Evolutionary conservation across 2,888 invertebrate genomes (phyloP), one percentile per base, ranked within the genome.

Genomic region (Lasius fuliginosus): DNA sequence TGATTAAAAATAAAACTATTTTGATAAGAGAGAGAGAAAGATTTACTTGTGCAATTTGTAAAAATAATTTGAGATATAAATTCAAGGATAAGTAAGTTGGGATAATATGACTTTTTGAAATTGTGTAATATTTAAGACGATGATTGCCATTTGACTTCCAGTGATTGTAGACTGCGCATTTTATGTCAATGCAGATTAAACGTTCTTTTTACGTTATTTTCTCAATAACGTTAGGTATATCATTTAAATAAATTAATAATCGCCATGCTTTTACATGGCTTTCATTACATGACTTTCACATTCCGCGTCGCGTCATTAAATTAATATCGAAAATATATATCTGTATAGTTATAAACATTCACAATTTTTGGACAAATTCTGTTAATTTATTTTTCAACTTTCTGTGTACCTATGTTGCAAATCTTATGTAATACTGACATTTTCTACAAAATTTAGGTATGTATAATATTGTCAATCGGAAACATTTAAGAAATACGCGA

Each of bases 41-140:
- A 84, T 85, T 90, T 86, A 85, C 77, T 90, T 85, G 85, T 88
- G 89, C 87, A 89, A 90, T 86, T 90, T 82, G 68, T 83, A 81
- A 82, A 85, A 77, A 83, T 87, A 74, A 85, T 83, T 86, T 82
- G 58, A 62, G 46, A 68, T 87, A 81, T 53, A 76, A 60, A 81
- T 69, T 40, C 23, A 30, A 27, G 40, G 27, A 36, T 64, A 83
- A 84, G 23, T 74, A 27, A 74, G 49, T 36, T 73, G 18, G 27
- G n/a, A 18, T 75, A 62, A 65, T 30, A 30, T 23, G 67, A 58
- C 53, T 76, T 83, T 75, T 11, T 5, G 40, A 68, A 73, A 62
- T 85, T 18, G 46, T 46, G 46, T 68, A 77, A 60, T 65, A 65
- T 58, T 73, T n/a, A 46, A 64, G 53, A 40, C 4, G 27, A 36